Percentiles rank a stretch among this genome's conserved stretches.
phyloP scores from a whole-genome alignment of 1,140 invertebrate genomes.

The Lerema accius region DNA sequence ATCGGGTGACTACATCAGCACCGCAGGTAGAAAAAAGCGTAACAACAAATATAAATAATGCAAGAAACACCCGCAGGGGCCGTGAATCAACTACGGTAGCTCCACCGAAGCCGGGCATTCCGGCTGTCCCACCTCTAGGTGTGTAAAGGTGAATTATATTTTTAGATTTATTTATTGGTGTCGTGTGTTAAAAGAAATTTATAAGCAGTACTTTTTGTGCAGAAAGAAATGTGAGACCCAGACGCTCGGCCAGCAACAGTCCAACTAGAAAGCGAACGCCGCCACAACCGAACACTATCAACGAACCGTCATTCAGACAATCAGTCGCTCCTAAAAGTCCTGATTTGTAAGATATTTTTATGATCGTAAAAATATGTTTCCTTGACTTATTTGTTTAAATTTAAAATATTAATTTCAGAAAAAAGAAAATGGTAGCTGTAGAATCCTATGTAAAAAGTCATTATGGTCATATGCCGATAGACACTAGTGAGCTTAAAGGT shows the following conservation, averaged over 20 bases:
- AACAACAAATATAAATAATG: slow-evolving; percentile 29
- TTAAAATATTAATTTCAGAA: slow-evolving; percentile 37
- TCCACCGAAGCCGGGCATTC: slow-evolving; percentile 31
- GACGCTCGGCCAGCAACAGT: slow-evolving; percentile 42
- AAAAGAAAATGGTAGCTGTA: slow-evolving; percentile 56
- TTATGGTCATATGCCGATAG: slow-evolving; percentile 33
- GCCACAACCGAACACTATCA: slow-evolving; percentile 21
- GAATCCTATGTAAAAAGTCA: slow-evolving; percentile 58
- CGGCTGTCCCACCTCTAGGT: slow-evolving; percentile 54
- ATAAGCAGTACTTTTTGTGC: slow-evolving; percentile 10
- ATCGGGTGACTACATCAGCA: slow-evolving; percentile 35
- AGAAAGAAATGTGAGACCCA: slow-evolving; percentile 31
- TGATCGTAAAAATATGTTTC: background rate
- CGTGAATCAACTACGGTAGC: slow-evolving; percentile 23
- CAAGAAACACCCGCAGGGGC: slow-evolving; percentile 38
- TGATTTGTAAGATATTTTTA: slow-evolving; percentile 41
- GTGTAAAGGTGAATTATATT: slow-evolving; percentile 74
- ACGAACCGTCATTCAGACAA: slow-evolving; percentile 34
- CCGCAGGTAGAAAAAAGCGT: slow-evolving; percentile 40
- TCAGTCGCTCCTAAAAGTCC: slow-evolving; percentile 36
- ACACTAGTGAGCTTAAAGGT: slow-evolving; percentile 3
- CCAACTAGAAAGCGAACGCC: slow-evolving; percentile 37
- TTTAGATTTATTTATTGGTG: slow-evolving; percentile 23
- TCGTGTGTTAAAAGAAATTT: background rate
- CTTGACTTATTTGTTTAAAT: slow-evolving; percentile 3